phyloP scores from a whole-genome alignment of 2,797 vertebrate genomes.

The Acanthurus leucopareius region DNA sequence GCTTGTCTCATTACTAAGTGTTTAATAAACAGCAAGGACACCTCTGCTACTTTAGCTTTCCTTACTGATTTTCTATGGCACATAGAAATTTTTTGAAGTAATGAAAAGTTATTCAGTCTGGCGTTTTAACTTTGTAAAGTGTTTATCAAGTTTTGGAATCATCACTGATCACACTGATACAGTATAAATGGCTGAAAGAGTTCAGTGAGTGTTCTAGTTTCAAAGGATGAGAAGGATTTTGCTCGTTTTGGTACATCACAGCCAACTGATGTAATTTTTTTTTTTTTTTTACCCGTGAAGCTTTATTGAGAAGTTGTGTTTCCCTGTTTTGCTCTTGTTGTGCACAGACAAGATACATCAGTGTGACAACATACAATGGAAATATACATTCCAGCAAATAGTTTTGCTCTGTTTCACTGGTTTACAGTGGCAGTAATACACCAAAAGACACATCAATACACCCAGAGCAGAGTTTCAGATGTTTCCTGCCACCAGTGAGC shows the following conservation, averaged over 20 bases:
- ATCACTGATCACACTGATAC: background rate
- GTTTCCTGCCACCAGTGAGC: no score
- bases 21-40: background rate
- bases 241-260: background rate
- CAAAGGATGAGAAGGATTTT: background rate
- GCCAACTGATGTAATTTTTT: background rate
- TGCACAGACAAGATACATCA: no score
- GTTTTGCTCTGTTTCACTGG: background rate
- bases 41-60: no score
- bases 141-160: background rate
- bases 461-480: background rate
- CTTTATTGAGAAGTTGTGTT: no score
- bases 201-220: background rate
- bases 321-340: no score
- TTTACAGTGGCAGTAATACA: background rate
- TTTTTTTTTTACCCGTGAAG: no score
- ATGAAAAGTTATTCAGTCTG: background rate
- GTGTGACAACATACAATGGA: no score
- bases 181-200: background rate
- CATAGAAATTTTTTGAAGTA: no score
- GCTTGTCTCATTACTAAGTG: background rate
- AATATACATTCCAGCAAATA: background rate
- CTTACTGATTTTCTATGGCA: no score
- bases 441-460: background rate
- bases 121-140: background rate